Percentiles rank a stretch among this genome's conserved stretches.
Conservation (phyloP, 2,113 vertebrate genomes). For the Dipodomys ordii region DNA sequence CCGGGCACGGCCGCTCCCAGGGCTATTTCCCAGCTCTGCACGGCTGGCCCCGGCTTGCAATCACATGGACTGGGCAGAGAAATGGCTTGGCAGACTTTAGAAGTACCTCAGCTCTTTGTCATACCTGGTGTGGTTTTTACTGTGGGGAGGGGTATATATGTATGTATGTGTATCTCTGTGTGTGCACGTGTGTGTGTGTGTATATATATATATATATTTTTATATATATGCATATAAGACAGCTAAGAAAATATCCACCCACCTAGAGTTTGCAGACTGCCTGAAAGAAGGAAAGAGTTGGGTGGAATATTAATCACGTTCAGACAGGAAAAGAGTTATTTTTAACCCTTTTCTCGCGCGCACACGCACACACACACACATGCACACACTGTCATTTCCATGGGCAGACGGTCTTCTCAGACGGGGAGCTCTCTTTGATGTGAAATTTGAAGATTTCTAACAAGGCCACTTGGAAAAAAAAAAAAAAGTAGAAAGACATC, state of each 20-base stretch:
- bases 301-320: constrained; percentile 87
- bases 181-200: too few species aligned
- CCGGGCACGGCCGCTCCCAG: neutral
- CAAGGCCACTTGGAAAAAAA: neutral
- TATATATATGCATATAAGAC: constrained; percentile 79
- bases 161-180: too few species aligned
- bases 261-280: constrained; percentile 86
- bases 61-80: neutral
- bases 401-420: neutral
- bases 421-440: neutral
- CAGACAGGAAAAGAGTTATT: constrained; percentile 84
- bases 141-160: constrained; percentile 61
- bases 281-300: constrained; percentile 84
- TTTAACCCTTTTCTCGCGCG: constrained; percentile 85
- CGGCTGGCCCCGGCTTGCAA: constrained; percentile 43
- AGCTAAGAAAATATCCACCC: constrained; percentile 86
- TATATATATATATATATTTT: neutral
- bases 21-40: constrained; percentile 43
- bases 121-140: constrained; percentile 71
- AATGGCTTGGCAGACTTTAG: neutral
- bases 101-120: constrained; percentile 55
- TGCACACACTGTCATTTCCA: neutral
- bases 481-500: neutral
- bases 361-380: constrained; percentile 34
- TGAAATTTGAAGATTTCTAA: neutral